Base-by-base conservation (phyloP, 2,113 vertebrate species). In the Chlorocebus sabaeus region DNA sequence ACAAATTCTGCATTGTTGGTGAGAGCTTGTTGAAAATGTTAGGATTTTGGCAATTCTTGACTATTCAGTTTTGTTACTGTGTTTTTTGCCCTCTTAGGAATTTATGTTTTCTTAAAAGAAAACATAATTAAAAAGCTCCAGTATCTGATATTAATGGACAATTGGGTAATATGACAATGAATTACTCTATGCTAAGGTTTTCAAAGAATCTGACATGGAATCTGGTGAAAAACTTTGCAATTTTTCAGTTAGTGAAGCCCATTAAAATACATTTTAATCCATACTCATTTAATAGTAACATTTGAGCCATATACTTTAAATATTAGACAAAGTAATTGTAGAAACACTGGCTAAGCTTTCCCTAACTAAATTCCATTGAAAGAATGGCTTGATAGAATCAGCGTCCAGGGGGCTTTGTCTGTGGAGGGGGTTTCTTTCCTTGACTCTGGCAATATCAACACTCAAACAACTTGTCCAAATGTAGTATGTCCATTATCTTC, bases 81-180 rank as follows among this genome's bases (percentile, higher is more conserved):
- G 97, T 93, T 81, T 96, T 97, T 96, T 97, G 96, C 97, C 98
- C 97, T 98, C 98, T 97, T 90, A 96, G 98, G 98, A 98, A 98
- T 98, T 92, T 97, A 72, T 98, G 70, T 96, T 97, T 96, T 94
- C 67, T 38, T 82, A 88, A 97, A 88, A 90, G 92, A 97, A 97
- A 98, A 98, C 67, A 96, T 96, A 97, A 95, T 96, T 97, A 94
- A 95, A 97, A 48, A 92, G 94, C 5, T 4, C 45, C 45, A 82
- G 80, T 91, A 67, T 95, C 88, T 95, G 59, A n/a, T 85, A 81
- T 82, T 97, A 96, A 96, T 70, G 85, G 84, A 67, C 59, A 97
- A 75, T 50, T 78, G 93, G 67, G 45, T 73, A 85, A 84, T 23
- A 48, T 72, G 72, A 93, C 84, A 94, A 94, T 93, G 59, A 30